Base-by-base conservation (phyloP, 2,797 vertebrate species). In the Podarcis siculus region DNA sequence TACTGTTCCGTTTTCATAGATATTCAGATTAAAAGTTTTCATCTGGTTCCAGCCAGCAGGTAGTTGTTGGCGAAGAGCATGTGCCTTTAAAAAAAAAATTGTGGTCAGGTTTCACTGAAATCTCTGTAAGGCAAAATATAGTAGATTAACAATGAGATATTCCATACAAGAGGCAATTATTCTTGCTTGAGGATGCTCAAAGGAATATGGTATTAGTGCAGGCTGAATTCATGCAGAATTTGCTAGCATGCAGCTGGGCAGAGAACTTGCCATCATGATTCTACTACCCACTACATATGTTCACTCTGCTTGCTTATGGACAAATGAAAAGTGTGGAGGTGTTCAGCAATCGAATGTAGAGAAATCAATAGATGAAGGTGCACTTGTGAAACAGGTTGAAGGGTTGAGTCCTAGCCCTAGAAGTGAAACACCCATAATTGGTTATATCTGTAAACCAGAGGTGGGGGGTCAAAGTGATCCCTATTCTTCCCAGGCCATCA, bases 121-220 rank as follows among this genome's bases (percentile, higher is more conserved):
- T 49, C 5, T 83, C 45, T 64, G 83, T 35, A 32, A 37, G 17
- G 55, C 39, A 49, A 82, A 25, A 64, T 2, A 10, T 13, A 67
- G 7, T 45, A 25, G 5, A 17, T 6, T 61, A 89, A 82, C 15
- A 80, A 84, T 79, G 58, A 80, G 27, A 79, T 69, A 89, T 73
- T 85, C 37, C 61, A 35, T 30, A 76, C 39, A 81, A 67, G 39
- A 75, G 61, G n/a, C 58, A 85, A 80, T 81, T 73, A 85, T 85
- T 89, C 71, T 75, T 75, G 42, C 69, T 64, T 85, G 39, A 19
- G 61, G 27, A 75, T 85, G 39, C 61, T 81, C 6, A 75, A 89
- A 64, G 55, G 42, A 37, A 37, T 37, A 85, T 71, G 58, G 67
- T 21, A 80, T 23, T 30, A 67, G 80, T 55, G 77, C 55, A 75